Evolutionary conservation across 2,113 vertebrate species (phyloP).

Genomic region (Picathartes gymnocephalus): DNA sequence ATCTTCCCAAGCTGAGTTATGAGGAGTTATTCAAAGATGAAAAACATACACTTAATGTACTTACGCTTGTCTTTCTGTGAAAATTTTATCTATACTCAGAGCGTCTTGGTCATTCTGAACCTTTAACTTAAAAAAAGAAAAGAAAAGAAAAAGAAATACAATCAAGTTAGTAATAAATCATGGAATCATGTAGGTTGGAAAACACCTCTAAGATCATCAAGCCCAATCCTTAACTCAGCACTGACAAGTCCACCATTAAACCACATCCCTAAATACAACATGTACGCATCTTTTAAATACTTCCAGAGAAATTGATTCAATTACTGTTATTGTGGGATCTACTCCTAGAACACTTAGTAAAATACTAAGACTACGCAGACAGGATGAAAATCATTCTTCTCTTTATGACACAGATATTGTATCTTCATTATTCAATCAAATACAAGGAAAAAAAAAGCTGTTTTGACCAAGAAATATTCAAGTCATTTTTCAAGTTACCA

Average conservation of each 20-base stretch:
- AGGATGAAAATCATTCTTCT: not conserved
- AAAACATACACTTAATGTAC: conserved; percentile 46
- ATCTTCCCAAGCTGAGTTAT: not conserved
- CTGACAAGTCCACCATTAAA: not conserved
- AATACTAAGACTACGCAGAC: not conserved
- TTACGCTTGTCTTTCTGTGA: conserved; percentile 91
- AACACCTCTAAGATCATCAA: not conserved
- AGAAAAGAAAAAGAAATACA: not conserved
- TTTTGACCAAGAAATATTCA: not conserved
- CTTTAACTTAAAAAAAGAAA: conserved; percentile 76
- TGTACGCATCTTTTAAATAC: not conserved
- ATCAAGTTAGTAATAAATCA: not conserved
- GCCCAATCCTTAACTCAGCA: not conserved
- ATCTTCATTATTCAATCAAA: not conserved
- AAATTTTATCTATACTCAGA: conserved; percentile 88
- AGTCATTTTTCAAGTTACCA: not conserved
- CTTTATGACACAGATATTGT: not conserved
- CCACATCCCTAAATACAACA: not conserved
- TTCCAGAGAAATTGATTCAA: not conserved
- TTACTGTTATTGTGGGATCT: not conserved
- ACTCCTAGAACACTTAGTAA: not conserved
- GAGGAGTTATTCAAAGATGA: not conserved
- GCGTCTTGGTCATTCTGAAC: conserved; percentile 88
- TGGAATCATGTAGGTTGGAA: not conserved
- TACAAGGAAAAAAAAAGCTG: not conserved